phyloP scores from a whole-genome alignment of 2,797 vertebrate species.

The Dendrocincla fuliginosa region DNA sequence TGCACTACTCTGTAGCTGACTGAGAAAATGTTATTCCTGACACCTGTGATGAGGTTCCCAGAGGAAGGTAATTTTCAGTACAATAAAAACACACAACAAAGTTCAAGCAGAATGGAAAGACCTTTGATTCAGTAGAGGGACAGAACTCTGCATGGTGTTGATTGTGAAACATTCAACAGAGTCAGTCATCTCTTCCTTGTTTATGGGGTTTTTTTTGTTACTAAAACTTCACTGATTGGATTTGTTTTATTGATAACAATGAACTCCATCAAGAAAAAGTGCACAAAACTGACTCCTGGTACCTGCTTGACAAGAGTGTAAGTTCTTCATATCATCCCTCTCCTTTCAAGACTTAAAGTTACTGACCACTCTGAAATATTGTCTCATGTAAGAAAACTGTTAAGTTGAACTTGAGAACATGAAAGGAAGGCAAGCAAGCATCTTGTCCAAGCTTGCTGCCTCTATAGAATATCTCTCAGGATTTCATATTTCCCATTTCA shows the following conservation, averaged over 20 bases:
- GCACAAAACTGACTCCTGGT: not conserved
- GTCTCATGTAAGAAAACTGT: not conserved
- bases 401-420: not conserved
- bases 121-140: not conserved
- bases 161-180: not conserved
- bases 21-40: not conserved
- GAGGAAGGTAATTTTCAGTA: not conserved
- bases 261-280: not conserved
- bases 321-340: not conserved
- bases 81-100: not conserved
- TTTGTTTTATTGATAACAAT: not conserved
- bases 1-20: not conserved
- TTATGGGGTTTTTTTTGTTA: not conserved
- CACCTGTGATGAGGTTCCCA: not conserved
- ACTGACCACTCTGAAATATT: not conserved
- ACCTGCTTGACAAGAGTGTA: not conserved
- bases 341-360: not conserved
- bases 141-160: not conserved
- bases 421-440: not conserved
- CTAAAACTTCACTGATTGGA: not conserved
- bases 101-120: not conserved
- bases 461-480: not conserved
- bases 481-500: conserved; percentile 16
- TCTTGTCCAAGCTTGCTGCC: not conserved
- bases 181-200: not conserved